Conservation (phyloP, 2,113 vertebrate species). For the Eonycteris spelaea region DNA sequence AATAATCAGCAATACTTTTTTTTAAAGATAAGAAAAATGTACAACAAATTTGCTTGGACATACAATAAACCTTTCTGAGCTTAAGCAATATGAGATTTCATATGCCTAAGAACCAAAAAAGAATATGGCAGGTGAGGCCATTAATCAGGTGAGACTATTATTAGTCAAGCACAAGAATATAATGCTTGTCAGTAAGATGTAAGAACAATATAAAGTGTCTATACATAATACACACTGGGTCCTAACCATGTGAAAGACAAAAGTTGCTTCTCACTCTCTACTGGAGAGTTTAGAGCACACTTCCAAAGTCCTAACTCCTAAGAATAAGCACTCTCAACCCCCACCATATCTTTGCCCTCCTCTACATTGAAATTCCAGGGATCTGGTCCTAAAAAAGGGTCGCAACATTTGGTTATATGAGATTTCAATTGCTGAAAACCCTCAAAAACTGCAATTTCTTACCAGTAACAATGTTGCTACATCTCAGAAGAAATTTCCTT, state of each 20-base stretch:
- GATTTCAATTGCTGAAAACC: not conserved
- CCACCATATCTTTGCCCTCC: not conserved
- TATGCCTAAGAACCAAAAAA: not conserved
- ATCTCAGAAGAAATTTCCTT: not conserved
- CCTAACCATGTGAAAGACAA: not conserved
- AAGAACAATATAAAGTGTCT: not conserved
- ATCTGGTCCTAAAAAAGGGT: not conserved
- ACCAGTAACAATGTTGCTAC: not conserved
- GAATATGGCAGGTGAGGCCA: not conserved
- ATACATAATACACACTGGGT: not conserved
- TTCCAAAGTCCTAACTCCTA: not conserved
- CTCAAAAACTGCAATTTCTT: not conserved
- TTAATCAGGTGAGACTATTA: not conserved
- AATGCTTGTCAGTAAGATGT: not conserved
- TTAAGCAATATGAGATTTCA: not conserved
- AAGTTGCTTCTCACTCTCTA: not conserved
- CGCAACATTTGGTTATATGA: not conserved
- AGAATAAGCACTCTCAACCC: not conserved
- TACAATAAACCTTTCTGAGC: not conserved
- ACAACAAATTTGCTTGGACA: not conserved
- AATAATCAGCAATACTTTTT: not conserved
- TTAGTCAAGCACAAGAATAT: not conserved
- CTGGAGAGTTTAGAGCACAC: not conserved
- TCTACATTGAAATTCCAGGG: not conserved
- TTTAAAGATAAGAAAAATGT: not conserved